Base-by-base conservation (phyloP, 2,888 invertebrate genomes). In the Rhagonycha fulva region DNA sequence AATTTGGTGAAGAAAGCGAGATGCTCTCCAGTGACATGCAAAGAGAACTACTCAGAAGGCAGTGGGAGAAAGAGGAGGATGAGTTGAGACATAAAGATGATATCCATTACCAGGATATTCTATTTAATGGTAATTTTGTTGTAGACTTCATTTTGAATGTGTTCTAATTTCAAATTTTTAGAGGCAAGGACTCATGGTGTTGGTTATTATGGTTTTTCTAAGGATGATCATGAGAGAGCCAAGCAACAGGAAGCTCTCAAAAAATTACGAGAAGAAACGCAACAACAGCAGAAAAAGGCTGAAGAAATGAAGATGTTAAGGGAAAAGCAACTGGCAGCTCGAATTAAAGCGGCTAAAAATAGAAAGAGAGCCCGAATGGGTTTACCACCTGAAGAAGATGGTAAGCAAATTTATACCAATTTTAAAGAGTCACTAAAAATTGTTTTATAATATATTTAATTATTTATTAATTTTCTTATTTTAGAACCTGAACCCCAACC, bases 161-260 rank as follows among this genome's bases (percentile, higher is more conserved):
- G n/a, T 14, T 62, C 26, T 76, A 47, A 75, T 26, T 14, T 68
- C 9, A 28, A 12, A 28, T 80, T 85, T 87, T 23, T 87, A 93
- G 98, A 98, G 92, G 96, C 97, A 0, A 91, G 98, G 78, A 91
- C 93, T 11, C 98, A 98, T 85, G 98, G 98, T 84, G 96, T 96
- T 14, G 96, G 96, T 5, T 98, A 96, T 88, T 98, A 94, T 88
- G 92, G 94, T 23, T 98, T 98, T 87, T 96, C 97, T 12, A 94
- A 94, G 66, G 95, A 98, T 82, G 96, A 96, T 82, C 90, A 90
- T 2, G 92, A 93, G 83, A 92, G 98, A 81, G 89, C 90, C 1
- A 91, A 93, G 82, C 97, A 98, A 87, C 95, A 97, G 89, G 92
- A 93, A 70, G 93, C 93, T 81, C 89, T 98, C 73, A 89, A 91